Conservation (phyloP, 2,888 invertebrate species). For the Osmoderma eremita region DNA sequence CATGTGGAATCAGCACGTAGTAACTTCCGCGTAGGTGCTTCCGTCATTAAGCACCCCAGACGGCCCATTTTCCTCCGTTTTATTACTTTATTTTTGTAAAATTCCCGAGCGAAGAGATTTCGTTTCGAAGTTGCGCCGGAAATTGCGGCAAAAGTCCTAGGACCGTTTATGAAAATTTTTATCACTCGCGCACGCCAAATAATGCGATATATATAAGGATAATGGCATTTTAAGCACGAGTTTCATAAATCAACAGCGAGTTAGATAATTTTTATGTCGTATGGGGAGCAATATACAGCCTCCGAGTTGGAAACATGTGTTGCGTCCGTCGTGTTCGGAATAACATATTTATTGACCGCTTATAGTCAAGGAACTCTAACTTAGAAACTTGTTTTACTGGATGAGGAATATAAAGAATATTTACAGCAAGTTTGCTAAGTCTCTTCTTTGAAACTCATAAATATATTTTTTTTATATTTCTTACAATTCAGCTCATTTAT, state of each 20-base stretch:
- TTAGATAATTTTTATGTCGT: constrained; percentile 2
- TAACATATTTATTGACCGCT: too few relatives aligned
- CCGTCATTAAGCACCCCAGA: constrained; percentile 2
- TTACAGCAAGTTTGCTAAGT: too few relatives aligned
- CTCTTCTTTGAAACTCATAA: too few relatives aligned
- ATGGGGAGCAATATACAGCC: too few relatives aligned
- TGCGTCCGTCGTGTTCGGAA: too few relatives aligned
- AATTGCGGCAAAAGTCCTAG: constrained; percentile 1
- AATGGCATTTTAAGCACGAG: background rate
- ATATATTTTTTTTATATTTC: too few relatives aligned
- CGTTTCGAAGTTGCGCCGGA: background rate
- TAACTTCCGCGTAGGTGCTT: constrained; percentile 6
- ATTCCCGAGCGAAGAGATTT: background rate
- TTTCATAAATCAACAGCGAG: background rate
- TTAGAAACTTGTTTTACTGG: too few relatives aligned
- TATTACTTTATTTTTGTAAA: constrained; percentile 18
- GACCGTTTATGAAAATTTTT: constrained; percentile 9
- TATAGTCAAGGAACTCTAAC: too few relatives aligned
- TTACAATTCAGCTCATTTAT: too few relatives aligned
- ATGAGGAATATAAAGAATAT: too few relatives aligned
- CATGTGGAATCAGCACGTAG: constrained; percentile 1
- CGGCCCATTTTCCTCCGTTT: background rate
- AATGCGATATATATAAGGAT: constrained; percentile 11
- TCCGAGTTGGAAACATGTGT: too few relatives aligned
- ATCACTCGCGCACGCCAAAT: background rate